These are phyloP conservation scores for Empidonax traillii DNA, from an alignment of 2,113 vertebrate genomes.

Conservation along the genomic window DNA sequence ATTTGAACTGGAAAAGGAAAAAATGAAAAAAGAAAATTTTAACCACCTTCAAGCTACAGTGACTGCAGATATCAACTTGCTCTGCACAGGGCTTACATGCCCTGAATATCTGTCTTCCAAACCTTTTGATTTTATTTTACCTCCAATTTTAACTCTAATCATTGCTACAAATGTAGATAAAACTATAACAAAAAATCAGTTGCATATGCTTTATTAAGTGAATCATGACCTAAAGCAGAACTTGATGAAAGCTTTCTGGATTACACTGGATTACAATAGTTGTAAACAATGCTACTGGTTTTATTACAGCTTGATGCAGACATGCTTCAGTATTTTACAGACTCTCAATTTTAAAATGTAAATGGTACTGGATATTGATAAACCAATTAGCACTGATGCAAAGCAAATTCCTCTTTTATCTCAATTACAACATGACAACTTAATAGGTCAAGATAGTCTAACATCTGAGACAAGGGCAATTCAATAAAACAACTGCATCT, in stretches of 20 bases:
- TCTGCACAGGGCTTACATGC: neutral
- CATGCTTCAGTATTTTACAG: constrained; percentile 70
- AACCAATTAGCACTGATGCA: constrained; percentile 86
- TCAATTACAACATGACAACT: constrained; percentile 88
- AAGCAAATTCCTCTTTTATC: constrained; percentile 89
- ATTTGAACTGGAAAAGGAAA: neutral
- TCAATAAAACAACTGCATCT: constrained; percentile 85
- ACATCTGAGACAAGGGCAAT: constrained; percentile 85
- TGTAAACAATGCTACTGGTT: constrained; percentile 53
- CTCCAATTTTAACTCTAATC: neutral
- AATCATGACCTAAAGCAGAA: constrained; percentile 45
- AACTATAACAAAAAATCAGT: constrained; percentile 43
- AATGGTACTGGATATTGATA: constrained; percentile 85
- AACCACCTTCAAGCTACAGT: neutral
- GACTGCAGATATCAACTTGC: constrained; percentile 5
- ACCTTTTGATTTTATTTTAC: constrained; percentile 28
- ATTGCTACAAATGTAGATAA: constrained; percentile 13
- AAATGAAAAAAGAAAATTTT: neutral
- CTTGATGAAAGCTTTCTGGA: constrained; percentile 19
- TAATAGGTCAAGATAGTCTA: constrained; percentile 86
- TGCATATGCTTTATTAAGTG: constrained; percentile 48
- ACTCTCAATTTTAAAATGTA: constrained; percentile 83
- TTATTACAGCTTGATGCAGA: constrained; percentile 69
- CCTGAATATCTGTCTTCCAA: constrained; percentile 3
- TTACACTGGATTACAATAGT: constrained; percentile 9